A percentile compares a stretch with the other conserved stretches of the same genome.
phyloP scores from a whole-genome alignment of 2,113 vertebrate species.

The Rattus rattus region DNA sequence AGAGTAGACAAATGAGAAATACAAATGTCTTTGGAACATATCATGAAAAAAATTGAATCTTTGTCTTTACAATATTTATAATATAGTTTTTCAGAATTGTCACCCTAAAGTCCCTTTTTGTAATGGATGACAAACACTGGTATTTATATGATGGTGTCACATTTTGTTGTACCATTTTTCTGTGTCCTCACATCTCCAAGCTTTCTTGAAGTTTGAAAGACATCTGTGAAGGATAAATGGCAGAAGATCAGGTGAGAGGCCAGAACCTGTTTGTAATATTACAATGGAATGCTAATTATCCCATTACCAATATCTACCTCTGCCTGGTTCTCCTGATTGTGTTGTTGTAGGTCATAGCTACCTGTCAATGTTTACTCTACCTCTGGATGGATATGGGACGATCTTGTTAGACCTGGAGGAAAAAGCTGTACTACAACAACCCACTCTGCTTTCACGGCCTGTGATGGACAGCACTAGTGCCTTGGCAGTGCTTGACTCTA shows the following conservation, averaged over 20 bases:
- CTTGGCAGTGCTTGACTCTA: background rate
- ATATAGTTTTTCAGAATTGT: background rate
- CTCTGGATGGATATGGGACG: background rate
- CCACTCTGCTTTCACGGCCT: background rate
- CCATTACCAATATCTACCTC: background rate
- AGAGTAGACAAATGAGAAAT: background rate
- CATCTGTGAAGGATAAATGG: background rate
- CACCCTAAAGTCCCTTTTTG: background rate
- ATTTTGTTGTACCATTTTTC: fast-evolving
- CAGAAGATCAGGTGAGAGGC: too few relatives aligned
- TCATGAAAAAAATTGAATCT: background rate
- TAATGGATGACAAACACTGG: background rate
- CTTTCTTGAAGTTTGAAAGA: fast-evolving
- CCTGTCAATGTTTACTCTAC: background rate
- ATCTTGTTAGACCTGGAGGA: background rate
- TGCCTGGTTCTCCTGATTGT: background rate
- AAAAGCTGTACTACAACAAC: background rate
- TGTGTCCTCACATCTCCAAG: background rate
- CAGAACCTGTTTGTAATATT: too few relatives aligned
- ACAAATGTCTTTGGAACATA: background rate
- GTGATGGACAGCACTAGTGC: background rate
- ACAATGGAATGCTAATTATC: background rate
- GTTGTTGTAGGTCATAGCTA: background rate
- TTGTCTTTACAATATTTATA: background rate
- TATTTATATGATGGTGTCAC: background rate